These are phyloP conservation scores for Eueremaeus valkanovi DNA, from an alignment of 2,888 invertebrate species.

Conservation along the genomic window DNA sequence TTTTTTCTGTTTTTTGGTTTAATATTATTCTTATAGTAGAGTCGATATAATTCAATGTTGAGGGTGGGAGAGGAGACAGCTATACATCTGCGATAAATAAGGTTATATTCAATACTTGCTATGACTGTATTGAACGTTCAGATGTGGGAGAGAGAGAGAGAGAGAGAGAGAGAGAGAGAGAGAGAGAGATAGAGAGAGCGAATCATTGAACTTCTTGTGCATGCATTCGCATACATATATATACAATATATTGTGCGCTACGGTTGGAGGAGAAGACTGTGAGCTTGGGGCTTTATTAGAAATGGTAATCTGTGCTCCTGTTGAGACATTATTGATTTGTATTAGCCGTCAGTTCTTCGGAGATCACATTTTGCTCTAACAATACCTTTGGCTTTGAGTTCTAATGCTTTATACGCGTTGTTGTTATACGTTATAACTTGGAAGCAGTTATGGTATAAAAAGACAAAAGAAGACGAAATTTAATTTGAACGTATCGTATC, in stretches of 20 bases:
- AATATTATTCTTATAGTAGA: not conserved
- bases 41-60: conserved; percentile 14
- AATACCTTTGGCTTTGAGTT: conserved; percentile 2
- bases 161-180: conserved; percentile 20
- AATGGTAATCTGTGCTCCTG: conserved; percentile 22
- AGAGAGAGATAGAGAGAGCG: not conserved
- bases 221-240: not conserved
- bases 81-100: too few species aligned
- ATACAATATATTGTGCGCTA: not conserved
- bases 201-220: not conserved
- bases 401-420: not conserved
- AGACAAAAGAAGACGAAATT: conserved; percentile 17
- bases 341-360: conserved; percentile 11
- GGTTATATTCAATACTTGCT: too few species aligned
- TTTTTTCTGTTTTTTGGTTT: not conserved
- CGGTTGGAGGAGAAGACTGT: not conserved
- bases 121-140: too few species aligned
- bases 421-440: not conserved
- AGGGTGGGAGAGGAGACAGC: not conserved
- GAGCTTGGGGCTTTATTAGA: not conserved
- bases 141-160: not conserved
- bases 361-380: conserved; percentile 5
- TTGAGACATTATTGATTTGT: conserved; percentile 23
- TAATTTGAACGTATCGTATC: conserved; percentile 7
- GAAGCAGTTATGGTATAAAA: not conserved